These are phyloP conservation scores for Tragulus kanchil DNA, from an alignment of 2,113 vertebrate genomes.

Conservation along the genomic window DNA sequence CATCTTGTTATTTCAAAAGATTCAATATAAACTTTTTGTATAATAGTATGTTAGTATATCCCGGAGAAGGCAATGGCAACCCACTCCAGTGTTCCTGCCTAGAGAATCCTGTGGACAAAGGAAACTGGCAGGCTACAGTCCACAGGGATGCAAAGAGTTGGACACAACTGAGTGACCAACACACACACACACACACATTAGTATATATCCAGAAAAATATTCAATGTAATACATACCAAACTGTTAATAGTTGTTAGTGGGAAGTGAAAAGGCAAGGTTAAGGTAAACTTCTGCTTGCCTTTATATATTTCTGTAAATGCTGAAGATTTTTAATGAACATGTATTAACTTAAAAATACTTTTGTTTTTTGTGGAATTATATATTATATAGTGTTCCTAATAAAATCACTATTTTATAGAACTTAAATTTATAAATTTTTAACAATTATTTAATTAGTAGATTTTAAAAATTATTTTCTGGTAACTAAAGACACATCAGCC, in stretches of 20 bases:
- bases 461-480: slow-evolving; percentile 45
- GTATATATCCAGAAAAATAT: slow-evolving; percentile 33
- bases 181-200: no score
- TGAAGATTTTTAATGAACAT: slow-evolving; percentile 31
- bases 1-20: slow-evolving; percentile 53
- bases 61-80: no score
- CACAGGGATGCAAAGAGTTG: no score
- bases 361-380: slow-evolving; percentile 5
- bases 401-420: slow-evolving; percentile 20
- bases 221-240: slow-evolving; percentile 27
- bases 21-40: slow-evolving; percentile 31
- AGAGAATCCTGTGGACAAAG: no score
- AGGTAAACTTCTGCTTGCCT: slow-evolving; percentile 6
- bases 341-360: slow-evolving; percentile 34
- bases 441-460: slow-evolving; percentile 52
- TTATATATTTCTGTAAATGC: slow-evolving; percentile 33
- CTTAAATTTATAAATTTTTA: slow-evolving; percentile 3
- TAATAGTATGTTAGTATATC: slow-evolving; percentile 15
- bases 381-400: slow-evolving; percentile 31
- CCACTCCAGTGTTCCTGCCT: no score
- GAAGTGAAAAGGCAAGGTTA: neutral
- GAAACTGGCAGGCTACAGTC: no score
- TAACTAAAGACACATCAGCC: slow-evolving; percentile 34
- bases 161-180: no score
- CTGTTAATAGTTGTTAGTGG: neutral